Conservation (phyloP, 1,140 invertebrate genomes). For the Atta texana region DNA sequence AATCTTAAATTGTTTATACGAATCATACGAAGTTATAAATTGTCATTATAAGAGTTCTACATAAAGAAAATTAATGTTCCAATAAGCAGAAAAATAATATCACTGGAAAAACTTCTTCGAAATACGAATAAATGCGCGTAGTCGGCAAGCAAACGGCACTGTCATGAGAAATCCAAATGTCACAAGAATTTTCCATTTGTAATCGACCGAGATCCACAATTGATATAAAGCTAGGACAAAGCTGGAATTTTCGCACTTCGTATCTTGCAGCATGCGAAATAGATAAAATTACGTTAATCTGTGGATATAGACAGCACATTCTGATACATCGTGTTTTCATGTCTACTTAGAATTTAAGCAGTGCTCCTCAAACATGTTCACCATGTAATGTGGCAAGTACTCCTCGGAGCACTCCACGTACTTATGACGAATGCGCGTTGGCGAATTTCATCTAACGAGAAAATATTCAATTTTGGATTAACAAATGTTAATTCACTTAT, state of each 20-base stretch:
- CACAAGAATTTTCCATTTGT: conserved; percentile 32
- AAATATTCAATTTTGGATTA: conserved; percentile 24
- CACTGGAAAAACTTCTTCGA: conserved; percentile 50
- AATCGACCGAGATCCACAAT: conserved; percentile 9
- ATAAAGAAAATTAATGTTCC: conserved; percentile 6
- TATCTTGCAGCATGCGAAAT: conserved; percentile 27
- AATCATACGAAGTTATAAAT: not conserved
- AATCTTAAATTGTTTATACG: not conserved
- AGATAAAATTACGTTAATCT: conserved; percentile 45
- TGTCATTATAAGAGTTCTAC: not conserved
- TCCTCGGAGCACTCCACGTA: not conserved
- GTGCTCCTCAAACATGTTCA: conserved; percentile 19
- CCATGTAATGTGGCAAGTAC: not conserved
- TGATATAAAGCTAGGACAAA: conserved; percentile 10
- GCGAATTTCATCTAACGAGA: conserved; percentile 9
- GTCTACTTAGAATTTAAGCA: conserved; percentile 48
- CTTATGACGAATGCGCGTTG: not conserved
- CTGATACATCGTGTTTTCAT: conserved; percentile 39
- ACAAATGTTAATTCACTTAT: not conserved
- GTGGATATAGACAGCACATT: conserved; percentile 22
- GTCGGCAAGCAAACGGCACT: conserved; percentile 15
- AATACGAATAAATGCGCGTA: conserved; percentile 38
- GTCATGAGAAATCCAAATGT: not conserved
- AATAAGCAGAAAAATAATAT: conserved; percentile 21
- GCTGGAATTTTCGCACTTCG: conserved; percentile 4